Evolutionary conservation across 2,797 vertebrate species (phyloP).

Genomic region (Dicrostonyx torquatus): DNA sequence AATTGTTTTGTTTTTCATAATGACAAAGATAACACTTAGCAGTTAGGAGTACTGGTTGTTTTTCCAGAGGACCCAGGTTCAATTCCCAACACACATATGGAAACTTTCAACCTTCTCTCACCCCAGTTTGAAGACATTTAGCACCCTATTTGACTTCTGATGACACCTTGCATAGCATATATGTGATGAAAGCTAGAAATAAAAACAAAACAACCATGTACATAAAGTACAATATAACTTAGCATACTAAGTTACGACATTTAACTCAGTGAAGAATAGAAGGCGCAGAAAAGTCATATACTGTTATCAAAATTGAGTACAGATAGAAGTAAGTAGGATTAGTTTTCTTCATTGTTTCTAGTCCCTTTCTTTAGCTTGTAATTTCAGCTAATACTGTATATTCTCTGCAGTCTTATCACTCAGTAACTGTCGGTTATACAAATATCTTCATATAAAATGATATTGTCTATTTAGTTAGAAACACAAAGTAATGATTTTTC

Average conservation of each 20-base stretch:
- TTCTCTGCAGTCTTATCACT: background rate
- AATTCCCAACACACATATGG: background rate
- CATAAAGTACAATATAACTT: background rate
- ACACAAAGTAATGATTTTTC: background rate
- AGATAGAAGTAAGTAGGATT: background rate
- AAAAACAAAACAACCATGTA: too few relatives aligned
- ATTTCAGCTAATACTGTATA: background rate
- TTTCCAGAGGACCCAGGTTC: background rate
- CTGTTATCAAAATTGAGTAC: background rate
- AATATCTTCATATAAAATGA: background rate
- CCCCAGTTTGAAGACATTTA: background rate
- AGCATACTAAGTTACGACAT: background rate
- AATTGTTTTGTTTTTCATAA: background rate
- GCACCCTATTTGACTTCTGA: background rate
- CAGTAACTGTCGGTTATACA: background rate
- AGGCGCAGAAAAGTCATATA: background rate
- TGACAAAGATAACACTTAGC: background rate
- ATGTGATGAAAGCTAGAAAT: background rate
- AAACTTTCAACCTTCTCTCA: background rate
- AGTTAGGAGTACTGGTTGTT: background rate
- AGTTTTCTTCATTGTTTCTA: background rate
- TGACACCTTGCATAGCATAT: background rate
- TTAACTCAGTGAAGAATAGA: background rate
- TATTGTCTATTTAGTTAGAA: background rate
- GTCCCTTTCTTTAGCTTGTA: background rate